These are phyloP conservation scores for Neuroscelio doddi DNA, from an alignment of 2,888 invertebrate species.

Conservation along the genomic window DNA sequence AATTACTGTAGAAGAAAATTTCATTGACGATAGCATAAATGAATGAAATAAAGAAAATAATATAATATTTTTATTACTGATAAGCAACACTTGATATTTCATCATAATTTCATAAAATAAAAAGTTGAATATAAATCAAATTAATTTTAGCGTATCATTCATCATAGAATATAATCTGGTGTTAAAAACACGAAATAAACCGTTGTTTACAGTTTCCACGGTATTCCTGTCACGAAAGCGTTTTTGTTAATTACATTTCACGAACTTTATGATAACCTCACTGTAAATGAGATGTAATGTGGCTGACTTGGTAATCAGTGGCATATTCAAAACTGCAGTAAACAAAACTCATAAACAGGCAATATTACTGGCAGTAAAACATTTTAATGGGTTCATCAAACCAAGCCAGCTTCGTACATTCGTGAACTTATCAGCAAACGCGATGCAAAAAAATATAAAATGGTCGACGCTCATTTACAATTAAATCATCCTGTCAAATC, in stretches of 20 bases:
- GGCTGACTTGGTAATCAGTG: constrained; percentile 19
- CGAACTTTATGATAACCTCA: constrained; percentile 13
- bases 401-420: constrained; percentile 11
- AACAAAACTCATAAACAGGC: constrained; percentile 30
- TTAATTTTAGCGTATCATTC: too few relatives aligned
- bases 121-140: too few relatives aligned
- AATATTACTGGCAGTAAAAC: constrained; percentile 23
- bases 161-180: neutral
- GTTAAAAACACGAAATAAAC: neutral
- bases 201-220: constrained; percentile 5
- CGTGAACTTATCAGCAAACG: neutral
- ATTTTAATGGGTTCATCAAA: constrained; percentile 39
- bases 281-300: constrained; percentile 21
- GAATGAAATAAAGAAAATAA: too few relatives aligned
- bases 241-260: constrained; percentile 21
- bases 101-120: too few relatives aligned
- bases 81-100: too few relatives aligned
- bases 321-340: constrained; percentile 17
- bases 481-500: neutral
- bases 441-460: neutral
- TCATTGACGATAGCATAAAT: too few relatives aligned
- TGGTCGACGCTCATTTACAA: neutral
- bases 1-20: too few relatives aligned
- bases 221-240: constrained; percentile 3
- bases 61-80: too few relatives aligned